These are phyloP conservation scores for Tribolium madens DNA, from an alignment of 1,140 invertebrate genomes.

Conservation along the genomic window DNA sequence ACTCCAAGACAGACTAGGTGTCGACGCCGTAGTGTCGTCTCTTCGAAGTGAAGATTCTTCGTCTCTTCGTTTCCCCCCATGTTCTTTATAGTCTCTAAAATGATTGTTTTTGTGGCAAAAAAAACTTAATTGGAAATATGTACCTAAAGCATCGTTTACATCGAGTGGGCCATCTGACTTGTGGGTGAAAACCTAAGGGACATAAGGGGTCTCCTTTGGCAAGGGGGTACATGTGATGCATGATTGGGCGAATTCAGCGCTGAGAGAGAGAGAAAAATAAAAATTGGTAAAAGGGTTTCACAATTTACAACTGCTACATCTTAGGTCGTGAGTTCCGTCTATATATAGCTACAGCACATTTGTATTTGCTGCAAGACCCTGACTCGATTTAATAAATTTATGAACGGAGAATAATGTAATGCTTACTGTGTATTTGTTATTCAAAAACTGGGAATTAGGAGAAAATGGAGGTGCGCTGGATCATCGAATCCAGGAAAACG, in stretches of 20 bases:
- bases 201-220: slow-evolving; percentile 89
- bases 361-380: slow-evolving; percentile 48
- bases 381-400: slow-evolving; percentile 46
- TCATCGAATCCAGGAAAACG: not conserved
- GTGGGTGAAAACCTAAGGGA: slow-evolving; percentile 93
- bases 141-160: slow-evolving; percentile 93
- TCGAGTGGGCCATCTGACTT: slow-evolving; percentile 91
- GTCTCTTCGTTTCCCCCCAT: slow-evolving; percentile 77
- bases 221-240: slow-evolving; percentile 85
- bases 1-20: slow-evolving; percentile 78
- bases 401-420: slow-evolving; percentile 21
- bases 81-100: slow-evolving; percentile 88
- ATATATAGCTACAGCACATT: slow-evolving; percentile 53
- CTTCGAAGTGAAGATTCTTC: slow-evolving; percentile 65
- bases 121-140: not conserved
- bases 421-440: slow-evolving; percentile 45
- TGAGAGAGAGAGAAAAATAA: slow-evolving; percentile 9
- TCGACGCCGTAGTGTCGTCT: slow-evolving; percentile 81
- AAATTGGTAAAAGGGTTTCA: slow-evolving; percentile 31
- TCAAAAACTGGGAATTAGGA: not conserved
- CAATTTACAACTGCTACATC: slow-evolving; percentile 33
- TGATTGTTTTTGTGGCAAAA: not conserved
- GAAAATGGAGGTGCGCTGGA: not conserved
- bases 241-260: slow-evolving; percentile 60
- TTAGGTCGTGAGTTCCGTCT: slow-evolving; percentile 43